These are phyloP conservation scores for Bos indicus DNA, from an alignment of 2,113 vertebrate genomes.

Conservation along the genomic window DNA sequence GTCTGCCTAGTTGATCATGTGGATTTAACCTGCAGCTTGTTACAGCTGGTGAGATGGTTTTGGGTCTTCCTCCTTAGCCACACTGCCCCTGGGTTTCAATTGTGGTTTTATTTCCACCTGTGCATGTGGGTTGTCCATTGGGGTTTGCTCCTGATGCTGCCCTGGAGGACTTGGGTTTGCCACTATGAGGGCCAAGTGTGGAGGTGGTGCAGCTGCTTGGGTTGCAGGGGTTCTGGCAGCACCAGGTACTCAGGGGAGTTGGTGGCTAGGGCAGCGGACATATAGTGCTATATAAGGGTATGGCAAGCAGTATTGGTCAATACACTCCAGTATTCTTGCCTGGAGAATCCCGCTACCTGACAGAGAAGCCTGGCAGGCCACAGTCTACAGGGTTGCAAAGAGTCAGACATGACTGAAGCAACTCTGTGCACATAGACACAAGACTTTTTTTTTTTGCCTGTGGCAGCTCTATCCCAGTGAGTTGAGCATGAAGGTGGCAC, in stretches of 20 bases:
- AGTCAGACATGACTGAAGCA: background rate
- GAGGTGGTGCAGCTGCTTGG: background rate
- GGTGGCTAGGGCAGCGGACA: background rate
- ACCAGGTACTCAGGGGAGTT: background rate
- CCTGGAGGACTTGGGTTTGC: background rate
- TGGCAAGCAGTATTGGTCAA: background rate
- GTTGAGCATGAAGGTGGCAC: accelerated
- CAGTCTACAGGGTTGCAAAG: background rate
- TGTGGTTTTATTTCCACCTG: background rate
- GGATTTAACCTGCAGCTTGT: background rate
- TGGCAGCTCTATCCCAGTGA: background rate
- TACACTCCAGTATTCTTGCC: background rate
- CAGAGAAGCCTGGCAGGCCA: background rate
- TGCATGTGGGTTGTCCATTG: background rate
- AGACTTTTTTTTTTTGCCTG: background rate
- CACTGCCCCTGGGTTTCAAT: background rate
- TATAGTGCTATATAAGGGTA: background rate
- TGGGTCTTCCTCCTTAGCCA: background rate
- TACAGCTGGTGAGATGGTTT: background rate
- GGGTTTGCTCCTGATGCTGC: background rate
- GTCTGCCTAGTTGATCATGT: background rate
- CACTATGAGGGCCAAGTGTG: background rate
- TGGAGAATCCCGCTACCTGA: background rate
- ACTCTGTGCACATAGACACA: background rate
- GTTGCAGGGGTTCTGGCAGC: background rate